These are phyloP conservation scores for Acanthosoma haemorrhoidale DNA, from an alignment of 2,888 invertebrate genomes.

Conservation along the genomic window DNA sequence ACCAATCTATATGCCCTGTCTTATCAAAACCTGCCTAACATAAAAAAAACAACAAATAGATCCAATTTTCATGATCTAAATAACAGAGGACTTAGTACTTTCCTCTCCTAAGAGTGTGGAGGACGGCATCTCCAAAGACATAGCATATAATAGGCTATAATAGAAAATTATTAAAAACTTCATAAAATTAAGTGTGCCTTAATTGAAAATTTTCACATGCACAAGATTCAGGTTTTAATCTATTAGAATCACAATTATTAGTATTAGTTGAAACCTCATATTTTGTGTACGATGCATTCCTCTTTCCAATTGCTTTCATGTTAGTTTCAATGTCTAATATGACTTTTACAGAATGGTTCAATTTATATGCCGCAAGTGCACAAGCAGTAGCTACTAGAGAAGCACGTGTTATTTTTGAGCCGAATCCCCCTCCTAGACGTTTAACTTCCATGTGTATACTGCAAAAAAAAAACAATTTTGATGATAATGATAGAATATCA, in stretches of 20 bases:
- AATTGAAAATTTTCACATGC: too few relatives aligned
- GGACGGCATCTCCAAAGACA: too few relatives aligned
- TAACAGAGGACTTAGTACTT: too few relatives aligned
- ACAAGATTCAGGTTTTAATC: too few relatives aligned
- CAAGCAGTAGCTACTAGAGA: constrained; percentile 58
- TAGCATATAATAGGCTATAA: too few relatives aligned
- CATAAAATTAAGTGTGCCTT: too few relatives aligned
- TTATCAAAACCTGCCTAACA: constrained; percentile 51
- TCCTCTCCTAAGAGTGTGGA: too few relatives aligned
- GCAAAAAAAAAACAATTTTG: constrained; percentile 41
- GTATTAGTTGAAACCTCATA: constrained; percentile 54
- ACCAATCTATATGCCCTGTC: constrained; percentile 60
- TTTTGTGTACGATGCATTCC: constrained; percentile 55
- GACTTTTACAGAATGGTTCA: constrained; percentile 64
- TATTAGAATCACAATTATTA: too few relatives aligned
- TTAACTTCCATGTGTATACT: constrained; percentile 66
- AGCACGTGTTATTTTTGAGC: constrained; percentile 65
- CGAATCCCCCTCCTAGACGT: constrained; percentile 76
- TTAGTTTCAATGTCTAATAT: constrained; percentile 65
- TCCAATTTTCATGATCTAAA: too few relatives aligned
- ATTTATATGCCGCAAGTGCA: constrained; percentile 61
- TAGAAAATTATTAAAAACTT: too few relatives aligned
- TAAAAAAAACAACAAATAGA: not conserved
- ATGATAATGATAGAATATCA: not conserved
- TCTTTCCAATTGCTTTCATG: constrained; percentile 64